Evolutionary conservation across 2,797 vertebrate genomes (phyloP).

Genomic region (Tamandua tetradactyla): DNA sequence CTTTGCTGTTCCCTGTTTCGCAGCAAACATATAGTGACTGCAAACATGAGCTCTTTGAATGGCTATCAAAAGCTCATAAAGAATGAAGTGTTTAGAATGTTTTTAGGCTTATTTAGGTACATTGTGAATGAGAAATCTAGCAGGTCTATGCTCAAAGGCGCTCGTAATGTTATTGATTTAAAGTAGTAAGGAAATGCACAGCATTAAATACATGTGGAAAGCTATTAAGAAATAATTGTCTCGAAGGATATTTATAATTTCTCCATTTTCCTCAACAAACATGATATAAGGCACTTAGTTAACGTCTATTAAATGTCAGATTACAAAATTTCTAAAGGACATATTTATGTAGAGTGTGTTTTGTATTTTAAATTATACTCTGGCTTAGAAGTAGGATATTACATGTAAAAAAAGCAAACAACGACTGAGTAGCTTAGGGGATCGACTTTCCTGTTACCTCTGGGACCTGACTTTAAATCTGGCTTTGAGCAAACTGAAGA

Average conservation of each 20-base stretch:
- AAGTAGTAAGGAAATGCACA: constrained; percentile 53
- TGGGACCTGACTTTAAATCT: constrained; percentile 89
- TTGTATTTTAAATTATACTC: constrained; percentile 84
- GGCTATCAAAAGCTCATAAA: neutral
- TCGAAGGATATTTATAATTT: constrained; percentile 73
- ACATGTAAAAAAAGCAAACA: constrained; percentile 89
- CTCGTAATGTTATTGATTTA: constrained; percentile 24
- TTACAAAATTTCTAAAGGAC: constrained; percentile 80
- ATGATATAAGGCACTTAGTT: constrained; percentile 76
- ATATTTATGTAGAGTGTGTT: constrained; percentile 77
- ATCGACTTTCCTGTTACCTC: constrained; percentile 87
- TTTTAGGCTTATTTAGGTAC: constrained; percentile 35
- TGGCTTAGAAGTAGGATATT: constrained; percentile 87
- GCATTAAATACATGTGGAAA: constrained; percentile 61
- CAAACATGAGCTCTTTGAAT: neutral
- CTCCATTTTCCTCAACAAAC: constrained; percentile 73
- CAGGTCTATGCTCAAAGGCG: neutral
- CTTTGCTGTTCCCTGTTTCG: constrained; percentile 82
- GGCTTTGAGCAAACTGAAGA: constrained; percentile 88
- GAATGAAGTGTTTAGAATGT: constrained; percentile 46
- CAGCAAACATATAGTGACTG: constrained; percentile 65
- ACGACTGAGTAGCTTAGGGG: constrained; percentile 87
- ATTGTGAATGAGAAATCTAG: constrained; percentile 25
- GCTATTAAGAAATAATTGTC: constrained; percentile 69
- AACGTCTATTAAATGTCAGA: constrained; percentile 81